Conservation (phyloP, 2,888 invertebrate genomes). For the Beris morrisii region DNA sequence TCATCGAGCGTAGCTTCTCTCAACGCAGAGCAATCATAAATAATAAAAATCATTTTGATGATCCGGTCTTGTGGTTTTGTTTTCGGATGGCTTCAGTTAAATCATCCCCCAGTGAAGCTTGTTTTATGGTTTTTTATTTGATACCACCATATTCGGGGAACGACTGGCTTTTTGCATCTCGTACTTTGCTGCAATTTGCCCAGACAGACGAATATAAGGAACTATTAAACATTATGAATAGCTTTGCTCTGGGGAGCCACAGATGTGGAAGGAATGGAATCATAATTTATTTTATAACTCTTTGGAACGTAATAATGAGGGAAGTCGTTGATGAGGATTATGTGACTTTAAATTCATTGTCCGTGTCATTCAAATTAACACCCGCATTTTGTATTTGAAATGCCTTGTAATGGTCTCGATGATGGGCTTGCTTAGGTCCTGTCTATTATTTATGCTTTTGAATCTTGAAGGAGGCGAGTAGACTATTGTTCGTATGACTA, state of each 20-base stretch:
- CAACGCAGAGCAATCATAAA: slow-evolving; percentile 26
- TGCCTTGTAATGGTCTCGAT: too few relatives aligned
- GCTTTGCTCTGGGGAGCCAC: background rate
- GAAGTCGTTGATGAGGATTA: slow-evolving; percentile 28
- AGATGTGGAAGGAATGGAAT: slow-evolving; percentile 21
- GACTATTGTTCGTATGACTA: too few relatives aligned
- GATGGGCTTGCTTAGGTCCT: too few relatives aligned
- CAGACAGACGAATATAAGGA: slow-evolving; percentile 17
- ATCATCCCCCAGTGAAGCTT: slow-evolving; percentile 16
- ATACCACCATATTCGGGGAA: background rate
- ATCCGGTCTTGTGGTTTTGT: slow-evolving; percentile 12
- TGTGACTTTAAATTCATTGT: slow-evolving; percentile 10
- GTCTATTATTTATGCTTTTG: too few relatives aligned
- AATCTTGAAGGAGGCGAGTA: too few relatives aligned
- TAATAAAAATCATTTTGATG: slow-evolving; percentile 34
- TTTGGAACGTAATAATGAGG: slow-evolving; percentile 28
- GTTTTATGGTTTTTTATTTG: slow-evolving; percentile 34
- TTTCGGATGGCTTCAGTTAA: slow-evolving; percentile 15
- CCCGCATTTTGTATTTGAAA: too few relatives aligned
- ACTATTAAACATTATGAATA: background rate
- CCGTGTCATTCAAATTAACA: too few relatives aligned
- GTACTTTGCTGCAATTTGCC: background rate
- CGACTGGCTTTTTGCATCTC: background rate
- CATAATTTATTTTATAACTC: slow-evolving; percentile 34
- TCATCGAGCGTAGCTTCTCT: slow-evolving; percentile 9